These are phyloP conservation scores for Halcyon leucocephala DNA, from an alignment of 2,797 vertebrate genomes.

Conservation along the genomic window DNA sequence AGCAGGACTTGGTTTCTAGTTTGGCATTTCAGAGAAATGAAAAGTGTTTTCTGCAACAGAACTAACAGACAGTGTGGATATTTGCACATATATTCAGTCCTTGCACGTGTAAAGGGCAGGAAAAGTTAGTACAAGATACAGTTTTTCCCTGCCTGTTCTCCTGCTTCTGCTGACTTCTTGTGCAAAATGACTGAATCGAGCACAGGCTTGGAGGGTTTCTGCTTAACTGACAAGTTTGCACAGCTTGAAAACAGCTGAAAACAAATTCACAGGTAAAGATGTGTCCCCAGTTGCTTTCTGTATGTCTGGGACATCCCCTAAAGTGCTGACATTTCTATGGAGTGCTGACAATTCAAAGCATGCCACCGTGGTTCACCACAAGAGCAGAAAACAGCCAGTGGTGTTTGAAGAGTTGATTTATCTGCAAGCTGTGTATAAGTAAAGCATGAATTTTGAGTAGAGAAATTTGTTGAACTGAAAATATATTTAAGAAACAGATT, in stretches of 20 bases:
- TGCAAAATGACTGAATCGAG: neutral
- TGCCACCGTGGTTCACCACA: neutral
- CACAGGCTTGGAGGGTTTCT: rapidly evolving
- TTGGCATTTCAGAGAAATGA: neutral
- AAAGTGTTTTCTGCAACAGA: neutral
- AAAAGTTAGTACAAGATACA: neutral
- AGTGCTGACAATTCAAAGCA: neutral
- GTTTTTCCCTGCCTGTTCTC: neutral
- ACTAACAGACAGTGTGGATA: neutral
- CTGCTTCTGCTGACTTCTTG: neutral
- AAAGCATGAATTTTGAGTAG: neutral
- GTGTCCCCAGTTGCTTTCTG: neutral
- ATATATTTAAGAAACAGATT: too few species aligned
- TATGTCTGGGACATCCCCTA: neutral
- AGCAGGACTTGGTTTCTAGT: neutral
- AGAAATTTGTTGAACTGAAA: neutral
- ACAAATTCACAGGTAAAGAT: neutral
- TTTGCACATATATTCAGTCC: neutral
- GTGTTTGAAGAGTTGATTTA: neutral
- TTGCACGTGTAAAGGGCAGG: rapidly evolving
- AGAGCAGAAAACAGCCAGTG: neutral
- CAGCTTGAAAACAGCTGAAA: neutral
- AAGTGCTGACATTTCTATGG: neutral
- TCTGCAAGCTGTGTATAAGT: neutral
- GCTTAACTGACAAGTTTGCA: neutral